Evolutionary conservation across 2,113 vertebrate species (phyloP).

Genomic region (Myrmecobius fasciatus): DNA sequence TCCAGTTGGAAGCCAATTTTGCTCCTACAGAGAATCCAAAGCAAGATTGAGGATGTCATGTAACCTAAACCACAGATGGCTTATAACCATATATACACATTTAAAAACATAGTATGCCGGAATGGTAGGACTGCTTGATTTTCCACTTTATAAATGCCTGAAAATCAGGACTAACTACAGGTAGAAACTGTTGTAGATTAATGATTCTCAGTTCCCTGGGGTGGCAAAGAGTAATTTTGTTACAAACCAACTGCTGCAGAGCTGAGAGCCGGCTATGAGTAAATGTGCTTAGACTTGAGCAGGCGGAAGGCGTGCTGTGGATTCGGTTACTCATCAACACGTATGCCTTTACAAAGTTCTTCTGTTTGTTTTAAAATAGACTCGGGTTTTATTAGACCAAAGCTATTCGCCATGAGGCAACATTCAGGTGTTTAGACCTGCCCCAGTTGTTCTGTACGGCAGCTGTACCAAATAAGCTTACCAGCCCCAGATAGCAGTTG

Average conservation of each 20-base stretch:
- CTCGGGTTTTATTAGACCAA: slow-evolving; percentile 12
- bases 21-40: neutral
- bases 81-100: neutral
- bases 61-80: neutral
- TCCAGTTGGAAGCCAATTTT: neutral
- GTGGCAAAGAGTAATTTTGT: neutral
- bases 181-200: slow-evolving; percentile 5
- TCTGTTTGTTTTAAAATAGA: neutral
- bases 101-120: neutral
- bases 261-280: neutral
- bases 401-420: slow-evolving; percentile 48
- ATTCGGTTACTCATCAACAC: accelerated
- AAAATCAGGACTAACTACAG: neutral
- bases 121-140: neutral
- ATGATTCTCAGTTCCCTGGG: neutral
- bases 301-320: neutral
- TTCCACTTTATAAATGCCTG: neutral
- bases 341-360: neutral
- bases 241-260: neutral
- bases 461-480: slow-evolving; percentile 24
- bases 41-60: neutral
- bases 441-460: neutral
- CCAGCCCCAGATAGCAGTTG: slow-evolving; percentile 42
- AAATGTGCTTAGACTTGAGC: neutral
- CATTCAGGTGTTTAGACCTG: slow-evolving; percentile 1